Evolutionary conservation across 1,140 invertebrate species (phyloP), one percentile per base, ranked within the genome.

Genomic region (Nasonia vitripennis): DNA sequence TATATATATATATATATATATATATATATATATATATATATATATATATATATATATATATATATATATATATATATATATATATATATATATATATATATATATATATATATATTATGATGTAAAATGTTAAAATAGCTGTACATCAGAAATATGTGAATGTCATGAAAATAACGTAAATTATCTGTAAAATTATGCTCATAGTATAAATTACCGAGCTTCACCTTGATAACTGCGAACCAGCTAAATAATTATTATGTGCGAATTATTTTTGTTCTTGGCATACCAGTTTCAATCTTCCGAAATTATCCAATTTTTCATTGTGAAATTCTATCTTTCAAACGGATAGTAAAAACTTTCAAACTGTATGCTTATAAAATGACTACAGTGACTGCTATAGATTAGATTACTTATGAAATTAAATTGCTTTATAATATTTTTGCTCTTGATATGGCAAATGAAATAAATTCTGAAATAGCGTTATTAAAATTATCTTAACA

Each of bases 81-180:
- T 68, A 51, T 0, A 78, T 51, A 51, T 78, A 84, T 68, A 51
- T 0, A 78, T 51, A 51, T 51, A 84, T 1, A 27, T 27, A 27
- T 27, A 27, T 45, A 45, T 45, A 45, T 45, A 48, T 51, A 31
- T 68, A 71, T 48, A 84, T 55, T 71, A 71, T 71, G 7, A 73
- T 84, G 77, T 84, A 74, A 85, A 80, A 77, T 77, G 55, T 85
- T 81, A 77, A 85, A 77, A 85, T 81, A 37, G 48, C 77, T 85
- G 51, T 71, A 51, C 27, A 79, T 75, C 51, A 62, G 34, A 78
- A 75, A 77, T 78, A 80, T 85, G 83, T 74, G 70, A 85, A 80
- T 85, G 83, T 80, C 77, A 85, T 34, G 48, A 55, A 77, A 37
- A 51, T 80, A 81, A 48, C 17, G 31, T 81, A 73, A 81, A 81